Base-by-base conservation (phyloP, 2,113 vertebrate species). In the Dendrocopos noguchii region DNA sequence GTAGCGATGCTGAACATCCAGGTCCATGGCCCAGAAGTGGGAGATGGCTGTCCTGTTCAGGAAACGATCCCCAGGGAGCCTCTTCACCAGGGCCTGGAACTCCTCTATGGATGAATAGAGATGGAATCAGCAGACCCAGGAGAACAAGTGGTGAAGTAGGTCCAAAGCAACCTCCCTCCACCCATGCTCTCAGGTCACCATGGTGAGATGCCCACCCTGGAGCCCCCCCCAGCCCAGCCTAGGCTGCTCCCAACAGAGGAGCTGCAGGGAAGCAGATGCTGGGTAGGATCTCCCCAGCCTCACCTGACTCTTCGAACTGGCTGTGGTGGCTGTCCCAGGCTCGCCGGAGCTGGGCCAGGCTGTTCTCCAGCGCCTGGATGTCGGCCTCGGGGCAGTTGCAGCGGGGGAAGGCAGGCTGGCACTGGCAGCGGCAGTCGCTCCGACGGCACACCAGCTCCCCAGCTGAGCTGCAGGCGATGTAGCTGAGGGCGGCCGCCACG, bases 271-370 rank as follows among this genome's bases (percentile, higher is more conserved):
- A 12, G 15, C 42, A 46, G 22, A 6, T 52, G 57, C 15, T 76
- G 5, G 9, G 6, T 31, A 53, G 34, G 27, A 10, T 63, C 13
- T 56, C 34, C 31, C 27, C 50, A 34, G 36, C 28, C 85, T 94
- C 98, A 99, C 99, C 99, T 96, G 99, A 99, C 68, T 99, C 98
- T 94, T 98, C 98, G 12, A 99, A 99, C 84, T 99, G 99, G 47
- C 97, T 76, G 94, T 98, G 98, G 89, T 98, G 98, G 93, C 83
- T 98, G 72, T 96, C 97, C 98, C 99, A 99, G 91, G 98, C 96
- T 4, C 98, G 97, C 83, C 98, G 98, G 88, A 98, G 98, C 96
- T 99, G 99, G 65, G 97, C 96, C 93, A 99, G 96, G 96, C 98
- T 99, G 72, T 98, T 98, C 94, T 99, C 99, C 98, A 99, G 98